phyloP scores from a whole-genome alignment of 2,888 invertebrate species.

The Hypolimnas misippus region DNA sequence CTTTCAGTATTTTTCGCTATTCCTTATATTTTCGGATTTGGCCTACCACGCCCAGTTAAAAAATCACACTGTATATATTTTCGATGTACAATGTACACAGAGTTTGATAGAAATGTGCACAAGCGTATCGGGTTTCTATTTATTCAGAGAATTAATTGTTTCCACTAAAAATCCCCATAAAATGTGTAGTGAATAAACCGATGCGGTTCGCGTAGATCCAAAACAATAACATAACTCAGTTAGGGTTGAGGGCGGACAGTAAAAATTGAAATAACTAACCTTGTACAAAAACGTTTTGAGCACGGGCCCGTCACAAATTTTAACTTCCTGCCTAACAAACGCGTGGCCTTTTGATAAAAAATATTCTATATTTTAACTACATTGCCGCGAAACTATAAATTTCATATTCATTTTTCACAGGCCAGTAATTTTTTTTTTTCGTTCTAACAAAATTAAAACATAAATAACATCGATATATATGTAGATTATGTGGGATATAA shows the following conservation, averaged over 20 bases:
- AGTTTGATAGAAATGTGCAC: neutral
- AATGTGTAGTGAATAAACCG: conserved; percentile 21
- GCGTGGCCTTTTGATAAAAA: conserved; percentile 3
- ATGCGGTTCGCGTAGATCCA: conserved; percentile 4
- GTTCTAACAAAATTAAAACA: neutral
- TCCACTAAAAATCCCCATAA: conserved; percentile 14
- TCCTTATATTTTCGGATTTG: too few species aligned
- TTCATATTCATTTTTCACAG: conserved; percentile 6
- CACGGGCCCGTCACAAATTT: conserved; percentile 18
- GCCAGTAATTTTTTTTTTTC: neutral
- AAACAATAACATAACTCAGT: conserved; percentile 14
- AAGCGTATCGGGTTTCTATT: neutral
- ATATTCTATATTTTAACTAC: conserved; percentile 8
- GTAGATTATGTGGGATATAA: neutral
- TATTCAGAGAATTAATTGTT: conserved; percentile 4
- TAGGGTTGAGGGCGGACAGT: conserved; percentile 10
- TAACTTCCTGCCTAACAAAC: conserved; percentile 22
- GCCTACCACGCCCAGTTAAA: too few species aligned
- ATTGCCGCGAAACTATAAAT: neutral
- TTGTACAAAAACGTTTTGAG: conserved; percentile 17
- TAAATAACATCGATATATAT: neutral
- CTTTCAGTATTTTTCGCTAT: too few species aligned
- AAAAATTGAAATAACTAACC: conserved; percentile 17
- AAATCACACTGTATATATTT: too few species aligned
- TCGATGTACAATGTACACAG: too few species aligned